Evolutionary conservation across 2,797 vertebrate species (phyloP).

Genomic region (Catharus ustulatus): DNA sequence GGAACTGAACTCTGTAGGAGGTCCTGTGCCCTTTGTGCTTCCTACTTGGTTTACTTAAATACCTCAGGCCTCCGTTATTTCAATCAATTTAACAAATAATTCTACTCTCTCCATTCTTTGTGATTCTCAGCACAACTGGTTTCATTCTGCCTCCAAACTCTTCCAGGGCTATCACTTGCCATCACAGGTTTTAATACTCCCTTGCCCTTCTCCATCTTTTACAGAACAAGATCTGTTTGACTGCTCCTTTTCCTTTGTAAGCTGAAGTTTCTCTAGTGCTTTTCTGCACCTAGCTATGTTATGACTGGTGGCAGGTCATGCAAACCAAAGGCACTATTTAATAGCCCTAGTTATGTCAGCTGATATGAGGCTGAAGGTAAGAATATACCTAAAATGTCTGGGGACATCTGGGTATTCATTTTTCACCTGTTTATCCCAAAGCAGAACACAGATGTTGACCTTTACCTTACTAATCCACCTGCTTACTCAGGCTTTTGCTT

Average conservation of each 20-base stretch:
- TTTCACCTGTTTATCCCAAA: background rate
- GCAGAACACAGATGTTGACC: constrained; percentile 56
- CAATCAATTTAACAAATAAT: background rate
- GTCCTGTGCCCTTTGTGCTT: background rate
- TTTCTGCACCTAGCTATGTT: background rate
- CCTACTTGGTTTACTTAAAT: background rate
- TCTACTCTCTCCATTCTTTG: background rate
- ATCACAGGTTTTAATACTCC: background rate
- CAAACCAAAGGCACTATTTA: background rate
- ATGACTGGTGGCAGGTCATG: background rate
- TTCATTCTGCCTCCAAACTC: background rate
- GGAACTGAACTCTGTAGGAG: background rate
- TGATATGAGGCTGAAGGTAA: background rate
- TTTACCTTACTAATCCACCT: constrained; percentile 48
- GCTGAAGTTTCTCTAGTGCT: background rate
- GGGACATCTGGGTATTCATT: background rate
- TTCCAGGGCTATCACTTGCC: background rate
- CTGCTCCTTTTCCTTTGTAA: background rate
- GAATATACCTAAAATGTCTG: background rate
- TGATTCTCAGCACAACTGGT: background rate
- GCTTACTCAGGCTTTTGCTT: constrained; percentile 55
- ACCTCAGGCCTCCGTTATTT: background rate
- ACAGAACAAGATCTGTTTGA: background rate
- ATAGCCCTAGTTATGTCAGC: background rate
- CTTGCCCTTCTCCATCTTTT: background rate